Evolutionary conservation across 2,888 invertebrate genomes (phyloP), one percentile per base, ranked within the genome.

Genomic region (Catocala nupta): DNA sequence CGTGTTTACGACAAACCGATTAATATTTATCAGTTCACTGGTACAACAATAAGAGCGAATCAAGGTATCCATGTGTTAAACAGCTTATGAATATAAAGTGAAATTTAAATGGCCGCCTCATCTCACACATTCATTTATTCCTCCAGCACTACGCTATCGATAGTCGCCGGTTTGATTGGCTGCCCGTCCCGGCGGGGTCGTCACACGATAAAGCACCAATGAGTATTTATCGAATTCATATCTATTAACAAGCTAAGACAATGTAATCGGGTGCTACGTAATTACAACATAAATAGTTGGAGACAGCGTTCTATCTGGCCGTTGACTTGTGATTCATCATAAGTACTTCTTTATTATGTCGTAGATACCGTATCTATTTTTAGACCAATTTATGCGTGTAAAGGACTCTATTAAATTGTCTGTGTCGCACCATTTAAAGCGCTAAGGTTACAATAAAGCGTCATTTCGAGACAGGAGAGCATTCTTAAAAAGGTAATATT

Each of bases 21-120:
- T 83, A 89, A 92, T 92, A 93, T 93, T 91, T 84, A 92, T 85
- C 83, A 89, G 85, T 81, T 88, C 81, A 82, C 83, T 77, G 82
- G 75, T 81, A 83, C 78, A 82, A 85, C 82, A 85, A 86, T 84
- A 86, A 85, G 84, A 83, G 77, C 82, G 83, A 85, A 87, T 85
- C 85, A 85, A 87, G 86, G 84, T 83, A 83, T 87, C 80, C 77
- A 68, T 83, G 83, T 85, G 83, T 82, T 82, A 82, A 84, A 81
- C 66, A 85, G 80, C 84, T 86, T 85, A 88, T 91, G 87, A 92
- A 92, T 91, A 88, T 88, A 87, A 87, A 91, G 75, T 79, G 72
- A 81, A 68, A 86, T 89, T 87, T 82, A 81, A 82, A 87, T 85
- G 81, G 69, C 74, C 74, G 81, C 71, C 71, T 78, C 81, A 78